phyloP scores from a whole-genome alignment of 2,888 invertebrate species.

The Tridacna gigas region DNA sequence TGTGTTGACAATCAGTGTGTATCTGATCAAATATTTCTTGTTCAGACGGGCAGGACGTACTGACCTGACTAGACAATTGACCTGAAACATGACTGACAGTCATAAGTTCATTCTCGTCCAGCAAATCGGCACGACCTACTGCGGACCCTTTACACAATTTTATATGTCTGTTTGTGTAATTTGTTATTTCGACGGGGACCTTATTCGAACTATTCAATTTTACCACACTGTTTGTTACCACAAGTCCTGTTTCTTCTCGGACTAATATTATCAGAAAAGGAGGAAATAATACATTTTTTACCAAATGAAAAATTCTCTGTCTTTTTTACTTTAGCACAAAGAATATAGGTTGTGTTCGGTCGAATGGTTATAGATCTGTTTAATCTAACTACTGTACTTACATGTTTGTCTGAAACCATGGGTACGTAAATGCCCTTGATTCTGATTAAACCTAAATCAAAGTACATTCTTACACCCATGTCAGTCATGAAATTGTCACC shows the following conservation, averaged over 20 bases:
- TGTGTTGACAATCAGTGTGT: slow-evolving; percentile 4
- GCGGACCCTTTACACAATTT: slow-evolving; percentile 15
- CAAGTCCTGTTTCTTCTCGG: slow-evolving; percentile 23
- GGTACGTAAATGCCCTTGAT: no score
- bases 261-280: background rate
- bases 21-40: background rate
- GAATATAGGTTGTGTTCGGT: no score
- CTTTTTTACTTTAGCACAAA: background rate
- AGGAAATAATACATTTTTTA: background rate
- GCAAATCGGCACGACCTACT: background rate
- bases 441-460: no score
- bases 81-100: background rate
- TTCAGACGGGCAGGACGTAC: background rate
- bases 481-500: no score
- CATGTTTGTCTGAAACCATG: no score
- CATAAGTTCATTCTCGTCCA: background rate
- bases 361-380: no score
- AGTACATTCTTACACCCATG: no score
- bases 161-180: slow-evolving; percentile 22
- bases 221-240: background rate
- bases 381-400: no score
- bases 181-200: slow-evolving; percentile 10
- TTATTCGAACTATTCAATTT: background rate
- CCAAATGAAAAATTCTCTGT: background rate
- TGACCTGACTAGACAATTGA: background rate